These are phyloP conservation scores for Spheniscus humboldti DNA, from an alignment of 2,797 vertebrate genomes.

Conservation along the genomic window DNA sequence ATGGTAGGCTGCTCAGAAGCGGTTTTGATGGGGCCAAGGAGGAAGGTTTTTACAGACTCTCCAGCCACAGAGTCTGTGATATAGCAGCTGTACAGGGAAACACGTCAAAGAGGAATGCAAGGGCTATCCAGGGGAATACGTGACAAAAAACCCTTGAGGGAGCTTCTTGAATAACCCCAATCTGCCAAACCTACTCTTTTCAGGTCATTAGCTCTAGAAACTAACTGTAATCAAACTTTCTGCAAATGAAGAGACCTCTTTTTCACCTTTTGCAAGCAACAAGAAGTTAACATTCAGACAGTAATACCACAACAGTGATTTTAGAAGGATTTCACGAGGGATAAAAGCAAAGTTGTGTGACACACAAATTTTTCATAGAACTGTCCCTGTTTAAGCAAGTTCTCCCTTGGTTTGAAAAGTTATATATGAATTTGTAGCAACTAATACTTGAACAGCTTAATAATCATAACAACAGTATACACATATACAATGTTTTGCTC, in stretches of 20 bases:
- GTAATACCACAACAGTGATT: background rate
- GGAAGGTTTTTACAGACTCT: background rate
- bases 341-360: background rate
- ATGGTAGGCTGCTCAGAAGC: background rate
- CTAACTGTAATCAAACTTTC: background rate
- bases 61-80: background rate
- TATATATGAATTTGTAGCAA: background rate
- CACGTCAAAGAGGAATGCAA: background rate
- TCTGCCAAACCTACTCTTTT: background rate
- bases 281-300: background rate
- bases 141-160: accelerated
- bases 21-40: background rate
- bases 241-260: background rate
- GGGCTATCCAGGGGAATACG: background rate
- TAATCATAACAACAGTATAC: background rate
- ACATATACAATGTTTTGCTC: background rate
- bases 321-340: background rate
- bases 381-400: background rate
- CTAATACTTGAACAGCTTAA: background rate
- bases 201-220: background rate
- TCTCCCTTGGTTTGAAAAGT: background rate
- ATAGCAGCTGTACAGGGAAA: background rate
- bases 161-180: background rate
- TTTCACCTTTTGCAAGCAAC: background rate
- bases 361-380: background rate